Evolutionary conservation across 2,113 vertebrate genomes (phyloP).

Genomic region (Microcebus lehilahytsara): DNA sequence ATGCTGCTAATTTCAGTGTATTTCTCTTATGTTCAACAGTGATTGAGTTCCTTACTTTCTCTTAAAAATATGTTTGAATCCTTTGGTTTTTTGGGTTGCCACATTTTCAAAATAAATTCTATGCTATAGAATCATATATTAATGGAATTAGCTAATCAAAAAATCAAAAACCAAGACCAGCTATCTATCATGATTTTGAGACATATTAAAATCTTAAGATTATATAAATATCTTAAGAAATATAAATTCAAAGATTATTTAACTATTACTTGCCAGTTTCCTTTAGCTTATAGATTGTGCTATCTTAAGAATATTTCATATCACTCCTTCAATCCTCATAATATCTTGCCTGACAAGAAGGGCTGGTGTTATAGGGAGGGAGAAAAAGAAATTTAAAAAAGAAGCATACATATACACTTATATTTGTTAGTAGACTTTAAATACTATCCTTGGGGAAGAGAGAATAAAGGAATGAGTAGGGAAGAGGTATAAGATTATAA

Average conservation of each 20-base stretch:
- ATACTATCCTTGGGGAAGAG: background rate
- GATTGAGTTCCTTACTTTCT: background rate
- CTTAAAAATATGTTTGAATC: background rate
- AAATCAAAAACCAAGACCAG: background rate
- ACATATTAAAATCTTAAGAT: background rate
- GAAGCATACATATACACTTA: background rate
- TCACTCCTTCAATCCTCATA: background rate
- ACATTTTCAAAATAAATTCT: background rate
- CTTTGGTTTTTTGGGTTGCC: background rate
- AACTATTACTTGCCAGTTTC: background rate
- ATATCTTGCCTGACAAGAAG: background rate
- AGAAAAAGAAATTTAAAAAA: background rate
- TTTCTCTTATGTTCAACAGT: background rate
- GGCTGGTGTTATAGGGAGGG: background rate
- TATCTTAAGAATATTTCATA: background rate
- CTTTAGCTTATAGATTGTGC: background rate
- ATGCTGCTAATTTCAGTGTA: background rate
- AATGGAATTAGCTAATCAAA: slow-evolving; percentile 13
- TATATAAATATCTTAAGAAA: background rate
- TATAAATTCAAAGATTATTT: background rate
- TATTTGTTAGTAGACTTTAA: background rate
- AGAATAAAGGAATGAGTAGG: background rate
- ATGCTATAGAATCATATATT: background rate
- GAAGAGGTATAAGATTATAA: background rate
- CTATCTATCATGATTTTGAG: background rate